Evolutionary conservation across 2,113 vertebrate genomes (phyloP), one percentile per base, ranked within the genome.

Genomic region (Pelodiscus sinensis): DNA sequence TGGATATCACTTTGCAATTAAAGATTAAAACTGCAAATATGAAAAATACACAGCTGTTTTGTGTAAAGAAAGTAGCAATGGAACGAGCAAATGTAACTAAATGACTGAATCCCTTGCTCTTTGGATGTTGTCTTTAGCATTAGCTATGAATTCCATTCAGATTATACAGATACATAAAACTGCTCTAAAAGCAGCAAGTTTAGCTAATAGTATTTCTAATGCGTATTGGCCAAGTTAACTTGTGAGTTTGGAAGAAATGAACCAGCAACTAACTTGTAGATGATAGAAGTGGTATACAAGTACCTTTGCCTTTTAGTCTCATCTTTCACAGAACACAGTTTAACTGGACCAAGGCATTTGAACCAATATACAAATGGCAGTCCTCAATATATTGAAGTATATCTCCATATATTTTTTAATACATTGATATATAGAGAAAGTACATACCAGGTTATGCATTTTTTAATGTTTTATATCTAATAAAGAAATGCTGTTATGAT

Each of bases 401-500:
- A 86, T 91, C 94, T 94, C 90, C 19, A 86, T 12, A 10, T 91
- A n/a, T 52, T 87, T 85, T 60, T 82, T 75, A 84, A 57, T 35
- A 12, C 5, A 3, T 13, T 84, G 27, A 79, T 90, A 38, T 79
- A 75, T 50, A 90, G 90, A 71, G 44, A 79, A 91, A 86, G 84
- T 54, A 55, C 19, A 14, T 81, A 27, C 14, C 35, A 51, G 9
- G 24, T 57, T 52, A 89, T 35, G 52, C 15, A 82, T 94, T 94
- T 93, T 15, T 15, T 93, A 71, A 89, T 65, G 14, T 1, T 2
- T 90, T 92, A 85, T 77, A 93, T 2, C 2, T 25, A 71, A 38
- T 90, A 93, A 93, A 71, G 31, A 96, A 94, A 88, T 81, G 44
- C 44, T 90, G 85, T 86, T 88, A 57, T 38, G 27, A 44, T 85